Evolutionary conservation across 2,888 invertebrate species (phyloP).

Genomic region (Patella depressa): DNA sequence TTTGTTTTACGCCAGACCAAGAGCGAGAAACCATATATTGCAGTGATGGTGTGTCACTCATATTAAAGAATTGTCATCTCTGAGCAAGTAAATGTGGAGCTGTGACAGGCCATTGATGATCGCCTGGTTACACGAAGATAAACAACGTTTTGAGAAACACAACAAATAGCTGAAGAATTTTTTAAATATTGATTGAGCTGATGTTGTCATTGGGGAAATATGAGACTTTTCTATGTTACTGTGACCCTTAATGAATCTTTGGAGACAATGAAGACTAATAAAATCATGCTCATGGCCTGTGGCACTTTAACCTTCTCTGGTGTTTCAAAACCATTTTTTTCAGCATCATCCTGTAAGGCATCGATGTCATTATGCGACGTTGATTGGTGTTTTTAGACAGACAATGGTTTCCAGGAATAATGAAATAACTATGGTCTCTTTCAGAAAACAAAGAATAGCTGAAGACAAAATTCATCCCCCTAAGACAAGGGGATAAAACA

Average conservation of each 20-base stretch:
- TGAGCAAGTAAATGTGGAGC: too few relatives aligned
- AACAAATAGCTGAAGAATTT: too few relatives aligned
- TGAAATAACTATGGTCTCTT: constrained; percentile 8
- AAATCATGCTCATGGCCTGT: background rate
- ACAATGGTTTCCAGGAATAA: background rate
- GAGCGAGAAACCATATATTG: too few relatives aligned
- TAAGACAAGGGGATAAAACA: too few relatives aligned
- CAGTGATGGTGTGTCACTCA: too few relatives aligned
- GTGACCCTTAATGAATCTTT: constrained; percentile 8
- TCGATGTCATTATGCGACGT: background rate
- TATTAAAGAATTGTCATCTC: too few relatives aligned
- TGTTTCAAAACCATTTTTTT: background rate
- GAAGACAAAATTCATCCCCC: background rate
- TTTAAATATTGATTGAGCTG: background rate
- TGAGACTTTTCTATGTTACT: background rate
- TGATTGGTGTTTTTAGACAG: background rate
- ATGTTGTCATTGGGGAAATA: constrained; percentile 9
- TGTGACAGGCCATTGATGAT: too few relatives aligned
- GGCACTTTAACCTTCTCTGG: constrained; percentile 2
- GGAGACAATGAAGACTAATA: constrained; percentile 8
- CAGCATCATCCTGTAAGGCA: background rate
- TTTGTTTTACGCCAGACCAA: too few relatives aligned
- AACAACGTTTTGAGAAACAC: too few relatives aligned
- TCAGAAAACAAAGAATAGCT: constrained; percentile 8
- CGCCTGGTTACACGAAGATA: too few relatives aligned